Evolutionary conservation across 2,113 vertebrate species (phyloP).

Genomic region (Gorsachius goisagi): DNA sequence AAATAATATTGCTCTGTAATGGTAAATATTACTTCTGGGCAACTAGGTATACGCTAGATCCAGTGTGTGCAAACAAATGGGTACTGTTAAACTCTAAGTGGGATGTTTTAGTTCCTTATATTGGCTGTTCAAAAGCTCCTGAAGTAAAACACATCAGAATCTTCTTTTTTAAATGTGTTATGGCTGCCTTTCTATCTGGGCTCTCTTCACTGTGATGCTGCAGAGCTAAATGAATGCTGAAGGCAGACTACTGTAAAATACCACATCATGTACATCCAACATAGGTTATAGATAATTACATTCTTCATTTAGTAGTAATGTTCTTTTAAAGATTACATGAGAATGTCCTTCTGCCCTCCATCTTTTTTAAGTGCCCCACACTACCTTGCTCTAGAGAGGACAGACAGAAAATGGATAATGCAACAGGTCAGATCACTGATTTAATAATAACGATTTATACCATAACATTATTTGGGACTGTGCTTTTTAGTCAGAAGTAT

Average conservation of each 20-base stretch:
- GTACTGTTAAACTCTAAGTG: not conserved
- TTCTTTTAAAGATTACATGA: not conserved
- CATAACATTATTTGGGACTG: not conserved
- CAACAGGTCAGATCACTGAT: not conserved
- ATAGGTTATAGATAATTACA: not conserved
- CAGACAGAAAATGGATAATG: not conserved
- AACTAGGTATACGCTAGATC: not conserved
- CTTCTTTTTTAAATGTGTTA: not conserved
- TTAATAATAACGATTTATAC: not conserved
- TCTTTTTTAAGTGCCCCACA: not conserved
- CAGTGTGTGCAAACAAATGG: not conserved
- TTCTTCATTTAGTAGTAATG: not conserved
- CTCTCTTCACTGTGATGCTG: not conserved
- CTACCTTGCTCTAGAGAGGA: not conserved
- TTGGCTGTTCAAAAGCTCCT: not conserved
- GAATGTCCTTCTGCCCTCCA: not conserved
- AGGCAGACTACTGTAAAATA: not conserved
- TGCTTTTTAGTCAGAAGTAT: not conserved
- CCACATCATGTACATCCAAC: not conserved
- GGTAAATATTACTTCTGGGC: not conserved
- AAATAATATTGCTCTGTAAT: not conserved
- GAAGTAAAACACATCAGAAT: not conserved
- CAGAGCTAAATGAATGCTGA: not conserved
- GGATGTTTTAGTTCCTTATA: not conserved
- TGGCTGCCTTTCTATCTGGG: not conserved